These are phyloP conservation scores for Aethina tumida DNA, from an alignment of 1,140 invertebrate species.

Conservation along the genomic window DNA sequence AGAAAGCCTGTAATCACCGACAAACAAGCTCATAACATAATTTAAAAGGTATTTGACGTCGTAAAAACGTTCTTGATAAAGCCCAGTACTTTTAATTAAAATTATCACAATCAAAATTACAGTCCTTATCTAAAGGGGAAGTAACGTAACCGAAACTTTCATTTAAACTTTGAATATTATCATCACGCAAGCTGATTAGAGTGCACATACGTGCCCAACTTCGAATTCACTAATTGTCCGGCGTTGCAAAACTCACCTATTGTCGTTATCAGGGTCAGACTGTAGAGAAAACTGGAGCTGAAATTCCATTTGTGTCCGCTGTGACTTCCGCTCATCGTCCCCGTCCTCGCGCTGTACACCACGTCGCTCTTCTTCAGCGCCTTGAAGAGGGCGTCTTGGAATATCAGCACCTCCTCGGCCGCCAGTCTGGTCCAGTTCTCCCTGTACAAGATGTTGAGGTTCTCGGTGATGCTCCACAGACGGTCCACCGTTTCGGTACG, in stretches of 20 bases:
- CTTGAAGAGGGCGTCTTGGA: conserved; percentile 54
- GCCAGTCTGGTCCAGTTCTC: conserved; percentile 88
- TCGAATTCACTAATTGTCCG: too few species aligned
- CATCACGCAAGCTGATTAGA: too few species aligned
- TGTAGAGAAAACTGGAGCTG: conserved; percentile 86
- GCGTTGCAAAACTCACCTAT: conserved; percentile 74
- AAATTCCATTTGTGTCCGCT: conserved; percentile 75
- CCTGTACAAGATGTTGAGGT: conserved; percentile 86
- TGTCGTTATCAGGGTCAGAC: conserved; percentile 89
- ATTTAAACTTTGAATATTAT: too few species aligned
- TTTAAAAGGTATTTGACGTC: too few species aligned
- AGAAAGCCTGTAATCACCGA: too few species aligned
- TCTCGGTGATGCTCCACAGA: conserved; percentile 88
- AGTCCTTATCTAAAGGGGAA: too few species aligned
- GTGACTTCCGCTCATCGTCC: conserved; percentile 28
- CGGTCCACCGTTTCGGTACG: conserved; percentile 59
- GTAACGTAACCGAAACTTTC: too few species aligned
- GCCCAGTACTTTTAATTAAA: too few species aligned
- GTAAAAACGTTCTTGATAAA: too few species aligned
- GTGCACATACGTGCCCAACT: too few species aligned
- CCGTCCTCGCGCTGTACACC: conserved; percentile 23
- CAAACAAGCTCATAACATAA: too few species aligned
- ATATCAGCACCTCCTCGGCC: conserved; percentile 73
- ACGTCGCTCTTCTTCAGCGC: conserved; percentile 28
- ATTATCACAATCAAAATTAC: too few species aligned